Evolutionary conservation across 2,888 invertebrate species (phyloP), one percentile per base, ranked within the genome.

Genomic region (Trypoxylon attenuatum): DNA sequence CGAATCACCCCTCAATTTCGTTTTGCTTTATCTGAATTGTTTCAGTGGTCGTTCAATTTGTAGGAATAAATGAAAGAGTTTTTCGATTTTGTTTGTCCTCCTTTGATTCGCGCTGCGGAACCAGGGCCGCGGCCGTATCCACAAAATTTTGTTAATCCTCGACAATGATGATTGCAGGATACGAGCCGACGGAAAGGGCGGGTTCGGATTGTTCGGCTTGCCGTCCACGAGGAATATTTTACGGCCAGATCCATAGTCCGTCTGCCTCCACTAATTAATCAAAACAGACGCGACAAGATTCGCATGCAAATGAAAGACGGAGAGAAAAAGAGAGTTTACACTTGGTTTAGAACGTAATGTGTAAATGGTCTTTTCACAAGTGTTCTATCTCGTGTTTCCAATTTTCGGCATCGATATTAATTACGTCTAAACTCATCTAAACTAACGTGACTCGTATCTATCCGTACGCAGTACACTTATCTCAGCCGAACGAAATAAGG

Each of bases 201-300:
- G 73, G 77, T 29, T 71, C 81, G 41, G 82, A 85, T 63, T 85
- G 84, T 64, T 81, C 84, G 29, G 84, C 84, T 47, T 85, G 85
- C 66, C 81, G 81, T 69, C 84, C 84, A 21, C 79, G 82, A 60
- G 81, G 79, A 54, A 79, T 84, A 61, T 85, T 84, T 71, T 84
- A 84, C 67, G 75, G 82, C 25, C 82, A 78, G 67, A 77, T 84
- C 65, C 81, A 84, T 73, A 84, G 81, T 78, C 83, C 85, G 61
- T 80, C 84, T 39, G 82, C 82, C 33, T 69, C 84, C 18, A 82
- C 79, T 59, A 85, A 85, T 82, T 84, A 84, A 83, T 76, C 69
- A 43, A 39, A 56, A 23, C 56, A 63, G 46, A 39, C 39, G 38
- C 69, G 43, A 33, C 55, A 18, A n/a, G 27, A 27, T 27, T 6